phyloP scores from a whole-genome alignment of 2,888 invertebrate genomes.

The Sicus ferrugineus region DNA sequence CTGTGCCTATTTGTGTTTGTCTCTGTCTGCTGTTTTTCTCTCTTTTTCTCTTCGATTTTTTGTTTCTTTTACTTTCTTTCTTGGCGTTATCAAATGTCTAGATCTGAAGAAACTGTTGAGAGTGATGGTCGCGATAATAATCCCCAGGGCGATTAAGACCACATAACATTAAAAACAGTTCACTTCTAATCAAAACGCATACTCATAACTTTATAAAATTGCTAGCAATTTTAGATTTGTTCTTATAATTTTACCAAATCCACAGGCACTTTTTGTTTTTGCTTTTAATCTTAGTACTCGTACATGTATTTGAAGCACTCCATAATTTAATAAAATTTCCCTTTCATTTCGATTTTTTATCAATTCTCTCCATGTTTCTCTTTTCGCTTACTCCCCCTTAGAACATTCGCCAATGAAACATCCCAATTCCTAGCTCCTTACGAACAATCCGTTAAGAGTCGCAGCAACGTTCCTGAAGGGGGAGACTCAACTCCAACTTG shows the following conservation, averaged over 20 bases:
- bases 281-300: not conserved
- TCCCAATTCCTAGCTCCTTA: slow-evolving; percentile 78
- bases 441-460: slow-evolving; percentile 72
- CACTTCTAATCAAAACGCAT: not conserved
- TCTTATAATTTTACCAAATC: not conserved
- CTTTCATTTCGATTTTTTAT: slow-evolving; percentile 33
- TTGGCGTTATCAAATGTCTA: slow-evolving; percentile 22
- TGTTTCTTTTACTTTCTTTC: slow-evolving; percentile 26
- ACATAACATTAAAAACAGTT: not conserved
- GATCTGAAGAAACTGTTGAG: slow-evolving; percentile 35
- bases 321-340: slow-evolving; percentile 17
- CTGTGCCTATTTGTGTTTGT: slow-evolving; percentile 44
- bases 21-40: slow-evolving; percentile 42
- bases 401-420: slow-evolving; percentile 77
- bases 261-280: not conserved
- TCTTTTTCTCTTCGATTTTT: slow-evolving; percentile 40
- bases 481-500: slow-evolving; percentile 34
- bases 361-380: slow-evolving; percentile 28
- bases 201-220: not conserved
- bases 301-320: not conserved
- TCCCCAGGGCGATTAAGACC: slow-evolving; percentile 48
- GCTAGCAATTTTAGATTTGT: not conserved
- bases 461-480: slow-evolving; percentile 43
- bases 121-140: no score
- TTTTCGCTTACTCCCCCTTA: slow-evolving; percentile 53